A percentile compares a stretch with the other conserved stretches of the same genome.
Conservation (phyloP, 2,113 vertebrate genomes). For the Forbesichthys papilliferus region DNA sequence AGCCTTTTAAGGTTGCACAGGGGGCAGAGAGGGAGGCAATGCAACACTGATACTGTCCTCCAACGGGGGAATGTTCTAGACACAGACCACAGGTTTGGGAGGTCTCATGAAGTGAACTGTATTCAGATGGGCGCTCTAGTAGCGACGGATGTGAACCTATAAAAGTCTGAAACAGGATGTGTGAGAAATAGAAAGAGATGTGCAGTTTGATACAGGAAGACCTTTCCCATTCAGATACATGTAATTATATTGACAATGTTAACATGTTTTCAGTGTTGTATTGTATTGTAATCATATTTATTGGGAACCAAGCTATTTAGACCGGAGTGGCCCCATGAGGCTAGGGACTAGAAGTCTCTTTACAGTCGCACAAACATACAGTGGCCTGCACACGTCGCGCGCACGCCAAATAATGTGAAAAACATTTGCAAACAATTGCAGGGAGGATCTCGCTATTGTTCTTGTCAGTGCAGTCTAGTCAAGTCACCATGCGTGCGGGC, state of each 20-base stretch:
- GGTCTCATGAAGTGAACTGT: neutral
- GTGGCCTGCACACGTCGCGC: too few species aligned
- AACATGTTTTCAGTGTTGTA: too few species aligned
- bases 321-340: too few species aligned
- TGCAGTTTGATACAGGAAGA: neutral
- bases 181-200: neutral
- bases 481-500: conserved; percentile 1
- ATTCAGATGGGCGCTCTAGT: conserved; percentile 1
- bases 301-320: too few species aligned
- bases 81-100: conserved; percentile 24
- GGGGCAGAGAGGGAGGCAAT: conserved; percentile 6
- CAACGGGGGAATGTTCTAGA: conserved; percentile 27
- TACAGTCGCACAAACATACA: too few species aligned
- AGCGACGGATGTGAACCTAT: neutral
- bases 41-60: conserved; percentile 36
- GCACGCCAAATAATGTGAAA: too few species aligned
- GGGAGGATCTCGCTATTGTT: conserved; percentile 9
- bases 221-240: neutral
- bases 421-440: too few species aligned
- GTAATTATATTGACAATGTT: neutral
- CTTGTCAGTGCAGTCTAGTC: conserved; percentile 5
- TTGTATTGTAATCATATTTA: neutral
- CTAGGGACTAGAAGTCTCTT: too few species aligned
- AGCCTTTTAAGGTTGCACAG: conserved; percentile 65
- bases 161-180: neutral